Evolutionary conservation across 2,888 invertebrate genomes (phyloP).

Genomic region (Lasioglossum zephyrum): DNA sequence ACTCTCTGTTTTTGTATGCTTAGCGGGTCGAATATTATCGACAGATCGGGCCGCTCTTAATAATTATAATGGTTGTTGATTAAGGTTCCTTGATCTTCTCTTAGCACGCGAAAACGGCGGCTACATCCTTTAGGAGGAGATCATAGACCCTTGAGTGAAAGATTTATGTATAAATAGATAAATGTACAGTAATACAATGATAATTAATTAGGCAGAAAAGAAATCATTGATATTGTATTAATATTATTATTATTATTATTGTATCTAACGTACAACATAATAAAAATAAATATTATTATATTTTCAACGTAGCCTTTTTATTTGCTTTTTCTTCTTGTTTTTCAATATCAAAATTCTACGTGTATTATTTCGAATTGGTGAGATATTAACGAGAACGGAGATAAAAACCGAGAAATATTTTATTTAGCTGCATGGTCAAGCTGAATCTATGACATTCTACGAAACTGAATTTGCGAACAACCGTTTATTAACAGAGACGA

Average conservation of each 20-base stretch:
- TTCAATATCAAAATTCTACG: constrained; percentile 39
- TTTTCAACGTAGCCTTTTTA: constrained; percentile 78
- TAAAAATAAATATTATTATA: constrained; percentile 82
- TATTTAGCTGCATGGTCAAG: not conserved
- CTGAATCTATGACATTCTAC: not conserved
- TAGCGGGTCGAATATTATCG: constrained; percentile 57
- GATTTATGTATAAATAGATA: constrained; percentile 82
- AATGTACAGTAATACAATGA: constrained; percentile 82
- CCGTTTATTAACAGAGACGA: not conserved
- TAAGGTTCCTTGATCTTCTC: constrained; percentile 76
- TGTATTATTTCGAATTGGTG: constrained; percentile 1
- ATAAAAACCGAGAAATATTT: not conserved
- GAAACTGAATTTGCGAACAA: not conserved
- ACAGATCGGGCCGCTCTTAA: constrained; percentile 75
- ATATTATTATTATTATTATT: constrained; percentile 82
- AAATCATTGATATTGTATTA: constrained; percentile 82
- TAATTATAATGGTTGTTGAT: constrained; percentile 79
- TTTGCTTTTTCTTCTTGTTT: constrained; percentile 49
- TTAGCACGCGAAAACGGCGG: constrained; percentile 44
- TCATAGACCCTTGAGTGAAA: constrained; percentile 77
- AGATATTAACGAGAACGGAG: not conserved
- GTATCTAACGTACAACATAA: constrained; percentile 81
- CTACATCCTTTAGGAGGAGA: constrained; percentile 62
- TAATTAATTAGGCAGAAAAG: constrained; percentile 75
- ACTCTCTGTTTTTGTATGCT: constrained; percentile 58